Conservation (phyloP, 2,888 invertebrate genomes). For the Stenodera caucasica region DNA sequence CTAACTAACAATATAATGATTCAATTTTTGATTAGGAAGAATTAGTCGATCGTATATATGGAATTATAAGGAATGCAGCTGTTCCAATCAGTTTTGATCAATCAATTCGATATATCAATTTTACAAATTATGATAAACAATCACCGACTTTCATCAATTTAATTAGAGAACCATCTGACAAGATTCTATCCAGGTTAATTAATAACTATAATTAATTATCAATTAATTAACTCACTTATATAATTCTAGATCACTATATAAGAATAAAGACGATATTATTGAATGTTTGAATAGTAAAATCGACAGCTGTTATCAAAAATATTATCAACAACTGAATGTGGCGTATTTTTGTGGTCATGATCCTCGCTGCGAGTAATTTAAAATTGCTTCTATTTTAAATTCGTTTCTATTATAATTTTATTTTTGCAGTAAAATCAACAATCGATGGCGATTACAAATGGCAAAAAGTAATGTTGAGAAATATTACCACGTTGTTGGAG, state of each 20-base stretch:
- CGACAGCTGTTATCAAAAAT: constrained; percentile 37
- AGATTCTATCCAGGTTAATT: constrained; percentile 57
- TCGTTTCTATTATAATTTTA: too few species aligned
- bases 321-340: constrained; percentile 24
- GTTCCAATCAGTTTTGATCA: constrained; percentile 64
- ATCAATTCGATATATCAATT: constrained; percentile 64
- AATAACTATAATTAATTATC: constrained; percentile 8
- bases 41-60: constrained; percentile 58
- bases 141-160: constrained; percentile 64
- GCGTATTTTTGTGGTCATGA: constrained; percentile 68
- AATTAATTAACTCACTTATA: neutral
- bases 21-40: constrained; percentile 54
- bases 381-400: too few species aligned
- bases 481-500: constrained; percentile 63
- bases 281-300: constrained; percentile 32
- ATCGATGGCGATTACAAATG: constrained; percentile 59
- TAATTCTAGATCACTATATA: constrained; percentile 16
- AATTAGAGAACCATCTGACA: constrained; percentile 63
- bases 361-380: constrained; percentile 61
- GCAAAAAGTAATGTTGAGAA: constrained; percentile 62
- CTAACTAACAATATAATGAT: too few species aligned
- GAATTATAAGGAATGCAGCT: constrained; percentile 58
- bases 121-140: constrained; percentile 60
- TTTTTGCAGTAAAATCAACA: constrained; percentile 56
- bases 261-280: constrained; percentile 13